A percentile compares a stretch with the other conserved stretches of the same genome.
Conservation (phyloP, 1,140 invertebrate species). For the Rhagoletis pomonella region DNA sequence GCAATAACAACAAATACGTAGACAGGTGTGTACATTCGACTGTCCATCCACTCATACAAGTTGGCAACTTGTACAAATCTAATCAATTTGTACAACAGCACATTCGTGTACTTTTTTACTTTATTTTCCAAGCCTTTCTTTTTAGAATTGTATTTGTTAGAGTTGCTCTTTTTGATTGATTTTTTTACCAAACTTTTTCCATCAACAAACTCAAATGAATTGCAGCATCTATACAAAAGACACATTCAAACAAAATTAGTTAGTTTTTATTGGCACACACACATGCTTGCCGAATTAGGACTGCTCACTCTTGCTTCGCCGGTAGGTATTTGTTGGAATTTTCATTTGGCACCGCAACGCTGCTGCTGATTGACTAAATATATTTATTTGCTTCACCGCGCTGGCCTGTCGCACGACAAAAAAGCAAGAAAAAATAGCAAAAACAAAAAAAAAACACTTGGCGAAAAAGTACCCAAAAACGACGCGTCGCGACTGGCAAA, state of each 20-base stretch:
- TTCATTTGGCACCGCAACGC: not conserved
- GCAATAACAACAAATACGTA: not conserved
- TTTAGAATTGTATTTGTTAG: no score
- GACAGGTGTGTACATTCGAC: not conserved
- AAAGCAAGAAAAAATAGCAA: not conserved
- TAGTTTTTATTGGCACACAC: constrained; percentile 1
- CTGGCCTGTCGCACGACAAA: not conserved
- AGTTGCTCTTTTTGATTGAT: no score
- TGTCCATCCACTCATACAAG: not conserved
- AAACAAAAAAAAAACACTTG: not conserved
- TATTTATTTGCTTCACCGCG: constrained; percentile 34
- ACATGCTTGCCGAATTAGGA: not conserved
- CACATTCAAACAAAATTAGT: constrained; percentile 1
- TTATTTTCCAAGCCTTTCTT: no score
- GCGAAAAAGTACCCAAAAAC: not conserved
- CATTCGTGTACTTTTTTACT: not conserved
- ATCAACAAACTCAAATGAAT: constrained; percentile 48
- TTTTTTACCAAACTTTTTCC: not conserved
- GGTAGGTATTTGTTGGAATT: not conserved
- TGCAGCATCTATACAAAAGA: not conserved
- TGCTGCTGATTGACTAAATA: constrained; percentile 39
- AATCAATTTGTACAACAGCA: constrained; percentile 6
- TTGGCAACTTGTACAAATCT: constrained; percentile 10
- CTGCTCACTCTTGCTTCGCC: no score
- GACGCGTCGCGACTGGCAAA: not conserved